A percentile compares a stretch with the other conserved stretches of the same genome.
Evolutionary conservation across 2,797 vertebrate genomes (phyloP).

Genomic region (Trachurus trachurus): DNA sequence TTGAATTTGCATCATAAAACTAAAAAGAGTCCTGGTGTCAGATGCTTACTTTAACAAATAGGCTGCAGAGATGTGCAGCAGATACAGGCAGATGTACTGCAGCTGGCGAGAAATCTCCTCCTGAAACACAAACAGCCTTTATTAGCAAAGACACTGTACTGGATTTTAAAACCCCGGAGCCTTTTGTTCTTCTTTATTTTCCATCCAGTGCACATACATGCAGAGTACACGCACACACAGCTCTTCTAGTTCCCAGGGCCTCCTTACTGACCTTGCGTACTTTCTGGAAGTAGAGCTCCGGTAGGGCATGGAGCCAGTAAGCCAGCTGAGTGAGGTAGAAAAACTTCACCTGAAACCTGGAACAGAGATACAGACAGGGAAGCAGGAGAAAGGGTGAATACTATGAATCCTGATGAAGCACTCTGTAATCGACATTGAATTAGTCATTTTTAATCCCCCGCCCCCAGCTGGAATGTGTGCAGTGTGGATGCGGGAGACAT

Average conservation of each 20-base stretch:
- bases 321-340: slow-evolving; percentile 98
- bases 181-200: background rate
- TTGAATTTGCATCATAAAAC: slow-evolving; percentile 1
- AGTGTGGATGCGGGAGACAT: background rate
- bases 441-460: background rate
- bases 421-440: background rate
- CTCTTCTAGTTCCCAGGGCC: slow-evolving; percentile 58
- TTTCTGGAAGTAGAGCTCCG: slow-evolving; percentile 99
- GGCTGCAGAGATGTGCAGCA: slow-evolving; percentile 93
- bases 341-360: slow-evolving; percentile 98
- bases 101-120: slow-evolving; percentile 97
- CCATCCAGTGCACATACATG: slow-evolving; percentile 1
- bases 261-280: slow-evolving; percentile 94
- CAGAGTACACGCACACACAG: slow-evolving; percentile 21
- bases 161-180: background rate
- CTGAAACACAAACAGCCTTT: slow-evolving; percentile 80
- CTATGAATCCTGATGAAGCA: background rate
- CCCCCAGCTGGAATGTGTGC: background rate
- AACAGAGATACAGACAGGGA: slow-evolving; percentile 25
- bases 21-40: background rate
- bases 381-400: background rate
- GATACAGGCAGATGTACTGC: slow-evolving; percentile 94
- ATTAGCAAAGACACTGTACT: slow-evolving; percentile 1
- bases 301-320: slow-evolving; percentile 96
- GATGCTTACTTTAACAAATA: slow-evolving; percentile 96